These are phyloP conservation scores for Oryzias curvinotus DNA, from an alignment of 2,113 vertebrate species.

Conservation along the genomic window DNA sequence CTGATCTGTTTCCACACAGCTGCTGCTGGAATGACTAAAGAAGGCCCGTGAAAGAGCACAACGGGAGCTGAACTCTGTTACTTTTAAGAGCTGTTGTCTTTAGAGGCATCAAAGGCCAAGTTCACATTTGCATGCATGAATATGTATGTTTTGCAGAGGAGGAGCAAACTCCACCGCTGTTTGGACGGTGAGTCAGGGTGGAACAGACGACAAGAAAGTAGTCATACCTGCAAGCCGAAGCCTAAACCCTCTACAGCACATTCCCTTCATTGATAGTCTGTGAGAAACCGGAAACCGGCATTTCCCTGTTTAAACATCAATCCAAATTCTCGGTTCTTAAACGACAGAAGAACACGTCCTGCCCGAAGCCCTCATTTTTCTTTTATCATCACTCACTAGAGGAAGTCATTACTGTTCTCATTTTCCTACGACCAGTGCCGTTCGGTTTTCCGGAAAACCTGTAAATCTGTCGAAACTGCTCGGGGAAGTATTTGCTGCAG, in stretches of 20 bases:
- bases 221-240: slow-evolving; percentile 11
- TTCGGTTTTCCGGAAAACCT: no score
- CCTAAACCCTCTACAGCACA: no score
- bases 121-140: slow-evolving; percentile 62
- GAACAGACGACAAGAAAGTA: slow-evolving; percentile 37
- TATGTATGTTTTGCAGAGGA: slow-evolving; percentile 48
- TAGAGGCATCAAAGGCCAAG: neutral
- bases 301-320: slow-evolving; percentile 8
- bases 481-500: no score
- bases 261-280: no score
- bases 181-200: slow-evolving; percentile 1
- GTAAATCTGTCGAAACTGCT: no score
- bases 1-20: neutral
- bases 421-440: no score
- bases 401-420: no score
- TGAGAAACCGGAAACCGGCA: no score
- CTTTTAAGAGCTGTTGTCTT: neutral
- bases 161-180: neutral
- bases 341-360: neutral
- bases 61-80: no score
- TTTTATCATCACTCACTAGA: slow-evolving; percentile 8
- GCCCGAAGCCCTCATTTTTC: slow-evolving; percentile 7
- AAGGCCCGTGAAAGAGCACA: neutral
- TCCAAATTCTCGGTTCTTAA: slow-evolving; percentile 13
- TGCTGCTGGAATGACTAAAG: neutral